phyloP scores from a whole-genome alignment of 2,797 vertebrate species.

The Oreochromis grahami region DNA sequence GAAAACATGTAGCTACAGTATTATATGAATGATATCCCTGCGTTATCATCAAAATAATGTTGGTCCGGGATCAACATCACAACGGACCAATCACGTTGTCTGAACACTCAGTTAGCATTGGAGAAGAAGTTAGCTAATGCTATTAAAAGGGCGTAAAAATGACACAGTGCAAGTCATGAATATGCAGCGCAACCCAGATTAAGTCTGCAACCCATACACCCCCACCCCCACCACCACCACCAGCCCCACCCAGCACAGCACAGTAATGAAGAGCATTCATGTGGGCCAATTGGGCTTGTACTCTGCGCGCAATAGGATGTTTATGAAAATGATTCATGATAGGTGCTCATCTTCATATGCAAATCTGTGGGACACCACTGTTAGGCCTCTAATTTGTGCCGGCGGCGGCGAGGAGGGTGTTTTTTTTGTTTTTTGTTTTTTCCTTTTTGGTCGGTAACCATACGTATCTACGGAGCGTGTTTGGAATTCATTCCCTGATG shows the following conservation, averaged over 20 bases:
- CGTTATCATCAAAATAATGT: not conserved
- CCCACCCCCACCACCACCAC: not conserved
- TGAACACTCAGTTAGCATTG: not conserved
- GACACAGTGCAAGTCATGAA: slow-evolving; percentile 31
- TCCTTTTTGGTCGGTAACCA: slow-evolving; percentile 27
- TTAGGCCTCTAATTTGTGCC: slow-evolving; percentile 49
- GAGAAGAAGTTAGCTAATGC: not conserved
- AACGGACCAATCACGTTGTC: not conserved
- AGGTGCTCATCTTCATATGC: slow-evolving; percentile 64
- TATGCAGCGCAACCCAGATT: slow-evolving; percentile 36
- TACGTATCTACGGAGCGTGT: slow-evolving; percentile 38
- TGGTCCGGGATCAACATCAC: not conserved
- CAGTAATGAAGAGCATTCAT: slow-evolving; percentile 56
- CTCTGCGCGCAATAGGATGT: slow-evolving; percentile 44
- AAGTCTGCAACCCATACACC: not conserved
- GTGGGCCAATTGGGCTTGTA: slow-evolving; percentile 53
- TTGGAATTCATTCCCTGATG: slow-evolving; percentile 68
- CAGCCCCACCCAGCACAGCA: not conserved
- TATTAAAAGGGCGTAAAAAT: not conserved
- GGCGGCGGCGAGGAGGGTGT: not conserved
- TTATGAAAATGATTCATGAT: slow-evolving; percentile 58
- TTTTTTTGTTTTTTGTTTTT: not conserved
- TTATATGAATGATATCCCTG: not conserved
- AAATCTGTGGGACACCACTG: slow-evolving; percentile 52
- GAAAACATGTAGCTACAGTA: not conserved